phyloP scores from a whole-genome alignment of 2,888 invertebrate species.

The Troides helena region DNA sequence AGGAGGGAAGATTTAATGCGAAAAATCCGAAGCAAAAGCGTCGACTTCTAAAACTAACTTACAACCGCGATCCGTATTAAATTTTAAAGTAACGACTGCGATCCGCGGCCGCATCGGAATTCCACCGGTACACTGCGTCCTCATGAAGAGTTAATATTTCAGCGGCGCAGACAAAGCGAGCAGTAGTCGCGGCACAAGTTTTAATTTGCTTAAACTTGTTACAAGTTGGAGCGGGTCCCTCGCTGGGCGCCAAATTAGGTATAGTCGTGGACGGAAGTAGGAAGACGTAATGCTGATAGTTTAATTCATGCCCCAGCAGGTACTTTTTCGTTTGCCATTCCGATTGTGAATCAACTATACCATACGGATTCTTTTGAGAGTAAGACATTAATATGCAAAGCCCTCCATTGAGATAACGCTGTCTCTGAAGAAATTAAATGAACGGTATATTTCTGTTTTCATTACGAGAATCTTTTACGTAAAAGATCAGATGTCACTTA shows the following conservation, averaged over 20 bases:
- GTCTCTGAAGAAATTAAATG: neutral
- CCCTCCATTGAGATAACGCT: neutral
- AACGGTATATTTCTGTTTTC: neutral
- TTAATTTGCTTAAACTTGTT: constrained; percentile 80
- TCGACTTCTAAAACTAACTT: constrained; percentile 56
- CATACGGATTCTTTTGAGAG: constrained; percentile 45
- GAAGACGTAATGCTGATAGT: constrained; percentile 68
- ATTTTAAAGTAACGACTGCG: constrained; percentile 67
- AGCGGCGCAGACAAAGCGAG: constrained; percentile 68
- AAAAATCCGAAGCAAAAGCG: constrained; percentile 31
- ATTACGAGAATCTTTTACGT: neutral
- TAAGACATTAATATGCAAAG: constrained; percentile 27
- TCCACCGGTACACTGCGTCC: constrained; percentile 66
- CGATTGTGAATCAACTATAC: constrained; percentile 49
- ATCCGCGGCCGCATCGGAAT: constrained; percentile 54
- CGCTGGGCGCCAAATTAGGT: constrained; percentile 75
- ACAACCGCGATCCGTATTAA: constrained; percentile 60
- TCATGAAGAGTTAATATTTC: constrained; percentile 79
- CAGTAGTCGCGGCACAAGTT: constrained; percentile 74
- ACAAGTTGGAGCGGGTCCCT: constrained; percentile 76
- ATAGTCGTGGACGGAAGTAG: constrained; percentile 53
- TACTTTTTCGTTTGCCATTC: constrained; percentile 46
- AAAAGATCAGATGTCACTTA: no score
- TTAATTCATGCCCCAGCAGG: constrained; percentile 65
- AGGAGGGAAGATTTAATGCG: constrained; percentile 30